A percentile compares a stretch with the other conserved stretches of the same genome.
These are phyloP conservation scores for Melanotaenia trifasciata DNA, from an alignment of 2,797 vertebrate genomes.

Conservation along the genomic window DNA sequence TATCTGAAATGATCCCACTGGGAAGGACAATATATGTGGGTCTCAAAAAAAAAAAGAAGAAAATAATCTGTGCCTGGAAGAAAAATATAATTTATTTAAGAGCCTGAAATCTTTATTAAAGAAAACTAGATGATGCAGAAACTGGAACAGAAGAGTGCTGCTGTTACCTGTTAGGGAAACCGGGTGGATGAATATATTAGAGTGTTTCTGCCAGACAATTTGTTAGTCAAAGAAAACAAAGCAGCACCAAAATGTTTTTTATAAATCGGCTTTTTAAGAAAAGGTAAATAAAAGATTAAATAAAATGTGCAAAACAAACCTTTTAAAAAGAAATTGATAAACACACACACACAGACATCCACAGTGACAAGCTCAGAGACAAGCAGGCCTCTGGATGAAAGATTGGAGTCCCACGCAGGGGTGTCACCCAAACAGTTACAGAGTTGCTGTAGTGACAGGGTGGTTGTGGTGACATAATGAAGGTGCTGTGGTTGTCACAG, in stretches of 20 bases:
- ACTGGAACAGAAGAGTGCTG: conserved; percentile 8
- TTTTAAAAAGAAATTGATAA: not conserved
- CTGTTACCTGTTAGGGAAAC: conserved; percentile 20
- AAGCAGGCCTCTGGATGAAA: conserved; percentile 84
- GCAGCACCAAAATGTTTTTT: not conserved
- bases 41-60: not conserved
- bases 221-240: conserved; percentile 24
- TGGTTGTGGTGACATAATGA: conserved; percentile 98
- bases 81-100: conserved; percentile 34
- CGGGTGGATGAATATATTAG: conserved; percentile 38
- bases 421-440: conserved; percentile 97
- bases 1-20: conserved; percentile 71
- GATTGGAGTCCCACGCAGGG: conserved; percentile 86
- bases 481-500: conserved; percentile 97
- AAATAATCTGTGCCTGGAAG: conserved; percentile 16
- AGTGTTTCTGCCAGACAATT: conserved; percentile 27
- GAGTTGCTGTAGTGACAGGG: conserved; percentile 94
- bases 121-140: conserved; percentile 40
- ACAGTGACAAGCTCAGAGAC: conserved; percentile 64
- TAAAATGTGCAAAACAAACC: not conserved
- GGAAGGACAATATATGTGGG: conserved; percentile 49
- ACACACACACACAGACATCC: conserved; percentile 34
- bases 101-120: conserved; percentile 26
- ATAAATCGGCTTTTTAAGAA: not conserved
- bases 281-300: conserved; percentile 15